phyloP scores from a whole-genome alignment of 2,797 vertebrate genomes.

The Enteromius treurensis region DNA sequence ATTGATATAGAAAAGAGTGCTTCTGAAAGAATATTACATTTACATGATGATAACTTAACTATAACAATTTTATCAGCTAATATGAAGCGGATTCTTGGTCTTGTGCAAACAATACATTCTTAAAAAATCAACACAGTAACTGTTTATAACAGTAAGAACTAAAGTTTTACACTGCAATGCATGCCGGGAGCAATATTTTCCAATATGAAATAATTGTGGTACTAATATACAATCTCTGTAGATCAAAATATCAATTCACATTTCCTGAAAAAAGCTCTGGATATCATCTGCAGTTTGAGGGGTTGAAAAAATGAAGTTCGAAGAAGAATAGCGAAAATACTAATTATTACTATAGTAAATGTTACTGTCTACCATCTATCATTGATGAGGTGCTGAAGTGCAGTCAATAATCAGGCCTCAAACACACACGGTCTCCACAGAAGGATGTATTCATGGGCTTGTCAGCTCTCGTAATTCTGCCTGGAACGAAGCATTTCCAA shows the following conservation, averaged over 20 bases:
- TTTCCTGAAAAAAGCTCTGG: not conserved
- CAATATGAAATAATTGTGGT: not conserved
- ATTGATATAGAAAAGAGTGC: not conserved
- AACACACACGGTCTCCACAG: conserved; percentile 3
- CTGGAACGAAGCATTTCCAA: conserved; percentile 39
- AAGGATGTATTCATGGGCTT: conserved; percentile 22
- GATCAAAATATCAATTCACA: not conserved
- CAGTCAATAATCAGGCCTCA: conserved; percentile 23
- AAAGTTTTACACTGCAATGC: not conserved
- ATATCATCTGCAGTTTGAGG: not conserved
- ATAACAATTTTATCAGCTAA: not conserved
- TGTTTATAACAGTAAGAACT: not conserved
- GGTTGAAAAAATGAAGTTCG: not conserved
- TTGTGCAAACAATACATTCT: not conserved
- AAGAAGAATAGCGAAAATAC: not conserved
- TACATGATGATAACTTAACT: not conserved
- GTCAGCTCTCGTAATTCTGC: conserved; percentile 42
- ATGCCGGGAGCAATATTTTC: not conserved
- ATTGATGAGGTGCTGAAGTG: conserved; percentile 7
- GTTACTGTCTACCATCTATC: not conserved
- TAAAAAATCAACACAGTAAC: not conserved
- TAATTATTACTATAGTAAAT: not conserved
- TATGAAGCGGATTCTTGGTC: not conserved
- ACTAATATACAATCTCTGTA: not conserved
- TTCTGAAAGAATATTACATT: not conserved